Conservation (phyloP, 2,113 vertebrate genomes). For the Carassius gibelio region DNA sequence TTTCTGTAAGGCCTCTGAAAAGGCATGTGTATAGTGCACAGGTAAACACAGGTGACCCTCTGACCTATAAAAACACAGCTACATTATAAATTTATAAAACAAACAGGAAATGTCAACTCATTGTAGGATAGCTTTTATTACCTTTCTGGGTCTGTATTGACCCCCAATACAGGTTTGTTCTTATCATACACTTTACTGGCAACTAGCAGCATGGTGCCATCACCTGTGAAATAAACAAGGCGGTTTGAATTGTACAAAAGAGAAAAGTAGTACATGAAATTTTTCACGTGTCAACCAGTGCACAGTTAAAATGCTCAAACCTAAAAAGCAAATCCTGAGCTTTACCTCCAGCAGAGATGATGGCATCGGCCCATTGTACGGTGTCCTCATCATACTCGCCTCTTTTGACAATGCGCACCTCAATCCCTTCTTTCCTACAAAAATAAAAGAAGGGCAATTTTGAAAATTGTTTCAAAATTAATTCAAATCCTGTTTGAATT, state of each 20-base stretch:
- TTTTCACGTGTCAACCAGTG: not conserved
- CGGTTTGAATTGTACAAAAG: not conserved
- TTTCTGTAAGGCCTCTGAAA: conserved; percentile 90
- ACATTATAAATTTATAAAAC: not conserved
- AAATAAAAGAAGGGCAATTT: conserved; percentile 42
- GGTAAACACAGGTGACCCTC: conserved; percentile 96
- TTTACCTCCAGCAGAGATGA: conserved; percentile 91
- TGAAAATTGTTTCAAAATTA: not conserved
- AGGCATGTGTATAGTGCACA: conserved; percentile 88
- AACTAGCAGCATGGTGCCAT: conserved; percentile 96
- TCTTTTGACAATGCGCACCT: conserved; percentile 89
- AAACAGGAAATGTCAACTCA: not conserved
- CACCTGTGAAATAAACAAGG: conserved; percentile 76
- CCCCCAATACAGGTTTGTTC: conserved; percentile 92
- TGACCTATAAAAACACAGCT: conserved; percentile 73
- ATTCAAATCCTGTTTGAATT: not conserved
- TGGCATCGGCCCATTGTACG: conserved; percentile 92
- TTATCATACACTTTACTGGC: conserved; percentile 95
- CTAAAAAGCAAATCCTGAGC: conserved; percentile 56
- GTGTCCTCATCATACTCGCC: conserved; percentile 90
- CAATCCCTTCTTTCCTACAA: conserved; percentile 83
- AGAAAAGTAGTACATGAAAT: not conserved
- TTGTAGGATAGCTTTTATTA: conserved; percentile 64
- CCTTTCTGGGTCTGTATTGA: conserved; percentile 98
- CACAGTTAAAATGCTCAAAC: not conserved